Base-by-base conservation (phyloP, 2,888 invertebrate genomes). In the Phalangium opilio region DNA sequence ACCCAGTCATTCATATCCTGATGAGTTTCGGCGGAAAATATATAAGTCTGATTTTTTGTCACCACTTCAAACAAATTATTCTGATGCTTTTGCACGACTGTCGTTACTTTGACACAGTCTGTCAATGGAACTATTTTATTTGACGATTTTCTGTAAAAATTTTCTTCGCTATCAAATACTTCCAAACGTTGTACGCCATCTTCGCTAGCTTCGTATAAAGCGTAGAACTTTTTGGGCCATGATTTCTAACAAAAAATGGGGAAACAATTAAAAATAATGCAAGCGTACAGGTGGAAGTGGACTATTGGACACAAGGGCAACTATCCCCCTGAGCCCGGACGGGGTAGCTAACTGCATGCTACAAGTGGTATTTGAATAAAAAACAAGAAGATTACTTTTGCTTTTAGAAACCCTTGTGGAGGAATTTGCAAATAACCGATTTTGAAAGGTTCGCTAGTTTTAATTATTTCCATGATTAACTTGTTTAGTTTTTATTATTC, bases 161-260 rank as follows among this genome's bases (percentile, higher is more conserved):
- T 45, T 55, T 82, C 83, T 65, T 79, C 78, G 60, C 73, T 77
- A 58, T 87, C 87, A 64, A 81, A 85, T 55, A 87, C 78, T 73
- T 87, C 87, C 48, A 87, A 70, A 40, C 87, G 73, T 63, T 83
- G 81, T 56, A 86, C 81, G 20, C 87, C 87, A 68, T 79, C 81
- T 62, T 83, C 83, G 63, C 85, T 85, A 34, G 82, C 75, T 68
- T 78, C 80, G 62, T 79, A 85, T 20, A 87, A 70, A 58, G 82
- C 73, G 62, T 81, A 82, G 61, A 75, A 77, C 61, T 79, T 81
- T 58, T 79, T 82, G 62, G 80, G 79, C 81, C 83, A 83, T 43
- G 79, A 75, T 81, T 85, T 86, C 85, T 86, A 27, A 27, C 4
- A 27, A 27, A 27, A 7, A n/a, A n/a, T n/a, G n/a, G n/a, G n/a